Evolutionary conservation across 2,113 vertebrate genomes (phyloP), one percentile per base, ranked within the genome.

Genomic region (Pavo muticus): DNA sequence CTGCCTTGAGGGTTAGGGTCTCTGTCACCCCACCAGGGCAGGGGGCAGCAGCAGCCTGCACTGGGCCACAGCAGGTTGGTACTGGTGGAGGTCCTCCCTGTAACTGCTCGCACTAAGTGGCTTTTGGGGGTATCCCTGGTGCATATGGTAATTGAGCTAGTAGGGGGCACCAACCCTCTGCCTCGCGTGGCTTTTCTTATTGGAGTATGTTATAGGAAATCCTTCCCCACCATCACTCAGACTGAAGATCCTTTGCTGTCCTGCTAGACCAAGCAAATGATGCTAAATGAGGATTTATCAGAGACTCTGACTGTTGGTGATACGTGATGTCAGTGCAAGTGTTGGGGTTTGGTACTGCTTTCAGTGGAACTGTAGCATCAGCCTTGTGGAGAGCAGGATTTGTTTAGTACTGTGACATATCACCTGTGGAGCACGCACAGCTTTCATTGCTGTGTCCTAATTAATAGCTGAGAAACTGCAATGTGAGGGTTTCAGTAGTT

Each of bases 221-320:
- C 13, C 52, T 75, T 78, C 30, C 9, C 75, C 13, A 24, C 10
- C 0, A 0, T 30, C 23, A 14, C 14, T 82, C n/a, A 29, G 2
- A 14, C 30, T 67, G 19, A 8, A 67, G 19, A 42, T 50, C 48
- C 32, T 42, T 89, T 89, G n/a, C 35, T 3, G 4, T 69, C 42
- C 63, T 8, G 0, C 13, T 73, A 29, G 25, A 50, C 6, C 14
- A 18, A 59, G 10, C 10, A 73, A 65, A 61, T 67, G 0, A 7
- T 27, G 7, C 18, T 65, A 45, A 79, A 45, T 18, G 29, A 42
- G 30, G 11, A 12, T 45, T 17, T 71, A 0, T 39, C 12, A 12
- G 32, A 37, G 52, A 59, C 32, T 5, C 50, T 27, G 48, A 71
- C 37, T 64, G 30, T 48, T 42, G 83, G 14, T 52, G 24, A 5